These are phyloP conservation scores for Montipora capitata DNA, from an alignment of 92 coral and sea anemone species.

Conservation along the genomic window DNA sequence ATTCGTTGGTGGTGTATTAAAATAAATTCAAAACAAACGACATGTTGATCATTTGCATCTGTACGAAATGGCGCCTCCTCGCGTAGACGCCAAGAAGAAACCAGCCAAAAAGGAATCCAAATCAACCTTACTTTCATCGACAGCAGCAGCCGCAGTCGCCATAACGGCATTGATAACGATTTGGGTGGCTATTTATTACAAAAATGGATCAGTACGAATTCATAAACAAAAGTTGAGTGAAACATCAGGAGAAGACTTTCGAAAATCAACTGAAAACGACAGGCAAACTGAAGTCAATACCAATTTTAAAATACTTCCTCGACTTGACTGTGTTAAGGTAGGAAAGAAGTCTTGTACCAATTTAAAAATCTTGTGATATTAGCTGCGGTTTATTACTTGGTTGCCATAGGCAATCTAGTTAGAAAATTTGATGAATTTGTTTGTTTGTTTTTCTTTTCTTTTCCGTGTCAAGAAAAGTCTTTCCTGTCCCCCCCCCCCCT, in stretches of 20 bases:
- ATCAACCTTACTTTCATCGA: conserved; percentile 43
- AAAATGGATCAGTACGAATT: conserved; percentile 42
- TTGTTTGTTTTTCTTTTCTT: too few species aligned
- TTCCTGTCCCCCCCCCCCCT: too few species aligned
- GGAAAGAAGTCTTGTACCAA: neutral
- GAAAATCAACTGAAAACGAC: neutral
- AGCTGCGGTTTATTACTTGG: too few species aligned
- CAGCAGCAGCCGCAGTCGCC: conserved; percentile 55
- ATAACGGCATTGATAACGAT: conserved; percentile 66
- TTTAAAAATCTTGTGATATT: too few species aligned
- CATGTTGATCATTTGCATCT: neutral
- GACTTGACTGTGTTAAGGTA: conserved; percentile 87
- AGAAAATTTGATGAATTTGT: too few species aligned
- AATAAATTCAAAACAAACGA: conserved; percentile 19
- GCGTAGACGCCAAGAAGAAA: conserved; percentile 44
- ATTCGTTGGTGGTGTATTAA: neutral
- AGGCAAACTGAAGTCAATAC: conserved; percentile 1
- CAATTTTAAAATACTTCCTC: conserved; percentile 78
- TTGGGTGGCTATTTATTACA: conserved; percentile 71
- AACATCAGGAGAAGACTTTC: conserved; percentile 6
- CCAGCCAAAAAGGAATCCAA: conserved; percentile 48
- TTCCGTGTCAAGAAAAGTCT: too few species aligned
- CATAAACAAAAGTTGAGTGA: neutral
- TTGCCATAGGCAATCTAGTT: too few species aligned
- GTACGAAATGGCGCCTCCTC: conserved; percentile 49